Evolutionary conservation across 2,888 invertebrate genomes (phyloP).

Genomic region (Phengaris alcon): DNA sequence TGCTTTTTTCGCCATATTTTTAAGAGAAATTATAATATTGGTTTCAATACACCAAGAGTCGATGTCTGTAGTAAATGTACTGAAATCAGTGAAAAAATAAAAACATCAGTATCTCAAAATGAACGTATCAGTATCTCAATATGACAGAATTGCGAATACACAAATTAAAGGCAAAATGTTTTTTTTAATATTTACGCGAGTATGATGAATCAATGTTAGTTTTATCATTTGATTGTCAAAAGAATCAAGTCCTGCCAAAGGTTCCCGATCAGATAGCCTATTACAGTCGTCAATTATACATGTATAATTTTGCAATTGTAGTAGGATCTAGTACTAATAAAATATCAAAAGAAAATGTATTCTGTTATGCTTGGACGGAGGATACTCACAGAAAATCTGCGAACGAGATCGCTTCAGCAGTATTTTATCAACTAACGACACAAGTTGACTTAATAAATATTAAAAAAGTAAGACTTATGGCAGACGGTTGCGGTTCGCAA

Average conservation of each 20-base stretch:
- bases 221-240: constrained; percentile 40
- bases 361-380: constrained; percentile 41
- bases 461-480: background rate
- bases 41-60: constrained; percentile 37
- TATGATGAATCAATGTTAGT: constrained; percentile 35
- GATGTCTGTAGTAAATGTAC: constrained; percentile 34
- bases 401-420: constrained; percentile 42
- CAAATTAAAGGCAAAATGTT: constrained; percentile 40
- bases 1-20: constrained; percentile 33
- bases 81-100: constrained; percentile 39
- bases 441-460: background rate
- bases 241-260: constrained; percentile 40
- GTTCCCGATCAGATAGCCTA: constrained; percentile 41
- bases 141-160: constrained; percentile 41
- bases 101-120: constrained; percentile 35
- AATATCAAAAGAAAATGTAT: constrained; percentile 38
- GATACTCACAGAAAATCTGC: constrained; percentile 41
- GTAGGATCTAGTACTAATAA: constrained; percentile 34
- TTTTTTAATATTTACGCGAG: constrained; percentile 41
- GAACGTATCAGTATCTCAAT: no score
- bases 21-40: constrained; percentile 35
- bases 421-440: constrained; percentile 34
- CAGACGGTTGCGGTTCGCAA: no score
- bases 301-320: constrained; percentile 41
- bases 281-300: constrained; percentile 41